A percentile compares a stretch with the other conserved stretches of the same genome.
These are phyloP conservation scores for Papilio polytes DNA, from an alignment of 1,140 invertebrate species.

Conservation along the genomic window DNA sequence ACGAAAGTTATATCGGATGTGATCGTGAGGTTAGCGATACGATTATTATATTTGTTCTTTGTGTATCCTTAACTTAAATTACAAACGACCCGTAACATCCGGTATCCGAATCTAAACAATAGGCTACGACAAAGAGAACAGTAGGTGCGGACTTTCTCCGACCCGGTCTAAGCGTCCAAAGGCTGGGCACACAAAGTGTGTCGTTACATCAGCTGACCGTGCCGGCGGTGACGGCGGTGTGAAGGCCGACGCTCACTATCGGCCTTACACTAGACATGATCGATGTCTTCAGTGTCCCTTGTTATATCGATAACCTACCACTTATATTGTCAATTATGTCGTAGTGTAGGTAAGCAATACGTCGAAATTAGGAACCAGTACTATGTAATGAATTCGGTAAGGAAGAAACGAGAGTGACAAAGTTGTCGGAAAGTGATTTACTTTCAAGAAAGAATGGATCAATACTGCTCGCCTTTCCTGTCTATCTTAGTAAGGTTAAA, in stretches of 20 bases:
- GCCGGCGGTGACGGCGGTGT: slow-evolving; percentile 56
- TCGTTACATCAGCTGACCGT: slow-evolving; percentile 61
- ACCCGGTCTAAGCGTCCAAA: slow-evolving; percentile 44
- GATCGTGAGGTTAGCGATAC: too few relatives aligned
- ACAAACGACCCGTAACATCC: background rate
- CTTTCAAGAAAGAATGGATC: background rate
- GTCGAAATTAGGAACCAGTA: background rate
- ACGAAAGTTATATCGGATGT: background rate
- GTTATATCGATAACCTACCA: background rate
- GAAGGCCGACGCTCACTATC: slow-evolving; percentile 70
- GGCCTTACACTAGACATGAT: slow-evolving; percentile 46
- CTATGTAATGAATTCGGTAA: background rate
- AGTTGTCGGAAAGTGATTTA: background rate
- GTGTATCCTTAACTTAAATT: background rate
- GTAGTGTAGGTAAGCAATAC: background rate
- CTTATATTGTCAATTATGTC: background rate
- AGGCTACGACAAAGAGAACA: background rate
- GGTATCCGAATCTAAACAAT: slow-evolving; percentile 6
- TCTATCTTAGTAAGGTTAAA: background rate
- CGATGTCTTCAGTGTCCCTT: background rate
- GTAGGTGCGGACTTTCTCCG: slow-evolving; percentile 52
- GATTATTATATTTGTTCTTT: background rate
- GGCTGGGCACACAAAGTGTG: slow-evolving; percentile 49
- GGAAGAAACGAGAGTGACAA: background rate
- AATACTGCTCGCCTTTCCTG: background rate